phyloP scores from a whole-genome alignment of 2,113 vertebrate species.

The Seriola rivoliana region DNA sequence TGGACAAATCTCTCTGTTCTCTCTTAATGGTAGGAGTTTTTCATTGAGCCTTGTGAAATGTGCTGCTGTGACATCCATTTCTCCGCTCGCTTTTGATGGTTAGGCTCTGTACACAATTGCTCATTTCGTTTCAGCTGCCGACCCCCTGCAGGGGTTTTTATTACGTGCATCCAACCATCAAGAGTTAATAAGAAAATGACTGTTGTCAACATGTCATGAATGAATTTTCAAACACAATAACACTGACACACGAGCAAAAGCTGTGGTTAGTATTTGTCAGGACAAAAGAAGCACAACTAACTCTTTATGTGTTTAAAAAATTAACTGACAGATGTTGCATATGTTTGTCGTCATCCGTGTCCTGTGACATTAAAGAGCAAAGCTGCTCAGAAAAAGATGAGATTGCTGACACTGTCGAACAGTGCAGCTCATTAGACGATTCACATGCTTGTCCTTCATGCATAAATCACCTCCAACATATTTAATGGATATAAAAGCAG shows the following conservation, averaged over 20 bases:
- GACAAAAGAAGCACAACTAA: conserved; percentile 48
- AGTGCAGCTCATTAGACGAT: neutral
- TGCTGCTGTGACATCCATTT: conserved; percentile 50
- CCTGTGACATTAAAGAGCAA: conserved; percentile 13
- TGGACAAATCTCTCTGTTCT: conserved; percentile 56
- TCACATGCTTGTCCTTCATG: conserved; percentile 17
- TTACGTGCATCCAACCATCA: conserved; percentile 64
- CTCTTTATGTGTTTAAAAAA: conserved; percentile 45
- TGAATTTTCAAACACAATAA: conserved; percentile 64
- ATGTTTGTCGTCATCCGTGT: conserved; percentile 27
- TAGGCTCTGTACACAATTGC: conserved; percentile 22
- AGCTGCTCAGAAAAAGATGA: neutral
- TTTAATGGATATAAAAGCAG: neutral
- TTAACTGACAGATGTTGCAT: conserved; percentile 21
- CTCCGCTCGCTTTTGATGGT: conserved; percentile 52
- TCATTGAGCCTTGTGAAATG: conserved; percentile 36
- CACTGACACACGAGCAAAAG: conserved; percentile 43
- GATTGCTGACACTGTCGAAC: conserved; percentile 6
- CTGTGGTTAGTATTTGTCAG: conserved; percentile 51
- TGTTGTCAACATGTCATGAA: conserved; percentile 55
- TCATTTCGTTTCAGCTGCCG: conserved; percentile 41
- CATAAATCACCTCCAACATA: neutral
- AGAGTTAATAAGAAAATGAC: conserved; percentile 56
- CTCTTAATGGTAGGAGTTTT: conserved; percentile 31
- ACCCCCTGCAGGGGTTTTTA: conserved; percentile 51